These are phyloP conservation scores for Trichonephila clavipes DNA, from an alignment of 1,140 invertebrate species.

Conservation along the genomic window DNA sequence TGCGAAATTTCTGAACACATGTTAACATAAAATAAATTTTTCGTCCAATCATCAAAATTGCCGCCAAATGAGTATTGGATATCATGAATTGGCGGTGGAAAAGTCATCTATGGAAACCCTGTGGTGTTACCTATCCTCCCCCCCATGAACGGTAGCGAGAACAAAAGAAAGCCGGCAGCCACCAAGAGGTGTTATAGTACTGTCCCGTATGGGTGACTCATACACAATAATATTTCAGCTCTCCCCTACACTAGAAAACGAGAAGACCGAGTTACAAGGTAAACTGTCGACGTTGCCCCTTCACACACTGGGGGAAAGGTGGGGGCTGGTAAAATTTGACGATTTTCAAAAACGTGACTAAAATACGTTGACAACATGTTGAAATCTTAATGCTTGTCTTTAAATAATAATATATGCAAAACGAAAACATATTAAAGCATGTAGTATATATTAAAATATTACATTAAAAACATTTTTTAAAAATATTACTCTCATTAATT, in stretches of 20 bases:
- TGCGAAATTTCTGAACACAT: too few relatives aligned
- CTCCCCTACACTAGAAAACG: not conserved
- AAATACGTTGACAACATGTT: not conserved
- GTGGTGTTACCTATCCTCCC: constrained; percentile 35
- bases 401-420: too few relatives aligned
- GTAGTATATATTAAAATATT: too few relatives aligned
- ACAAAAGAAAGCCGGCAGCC: constrained; percentile 60
- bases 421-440: too few relatives aligned
- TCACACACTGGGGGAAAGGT: not conserved
- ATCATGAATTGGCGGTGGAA: not conserved
- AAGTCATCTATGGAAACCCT: constrained; percentile 1
- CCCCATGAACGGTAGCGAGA: constrained; percentile 11
- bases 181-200: constrained; percentile 55
- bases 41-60: not conserved
- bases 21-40: too few relatives aligned
- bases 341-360: not conserved
- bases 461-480: too few relatives aligned
- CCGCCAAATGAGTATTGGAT: not conserved
- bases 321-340: constrained; percentile 31
- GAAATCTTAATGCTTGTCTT: too few relatives aligned
- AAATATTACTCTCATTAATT: too few relatives aligned
- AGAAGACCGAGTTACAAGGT: constrained; percentile 68
- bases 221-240: constrained; percentile 64
- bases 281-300: constrained; percentile 14
- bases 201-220: constrained; percentile 70